phyloP scores from a whole-genome alignment of 92 coral and sea anemone species.

The Metridium senile region DNA sequence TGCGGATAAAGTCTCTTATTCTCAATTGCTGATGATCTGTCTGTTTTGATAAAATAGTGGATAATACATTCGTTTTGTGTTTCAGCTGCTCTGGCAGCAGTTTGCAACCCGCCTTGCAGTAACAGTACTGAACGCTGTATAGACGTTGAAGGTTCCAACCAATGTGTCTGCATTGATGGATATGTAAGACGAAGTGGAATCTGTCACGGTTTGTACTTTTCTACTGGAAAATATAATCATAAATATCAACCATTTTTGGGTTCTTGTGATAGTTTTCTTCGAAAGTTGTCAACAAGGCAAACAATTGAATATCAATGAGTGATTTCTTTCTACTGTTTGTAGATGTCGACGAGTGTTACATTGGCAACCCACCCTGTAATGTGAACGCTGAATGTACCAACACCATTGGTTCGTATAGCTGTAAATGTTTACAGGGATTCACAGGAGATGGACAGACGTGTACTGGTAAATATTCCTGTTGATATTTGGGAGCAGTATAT shows the following conservation, averaged over 20 bases:
- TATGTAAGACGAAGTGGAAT: conserved; percentile 12
- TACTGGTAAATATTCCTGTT: not conserved
- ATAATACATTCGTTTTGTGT: not conserved
- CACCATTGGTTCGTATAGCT: conserved; percentile 64
- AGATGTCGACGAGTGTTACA: conserved; percentile 64
- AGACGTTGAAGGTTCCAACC: conserved; percentile 15
- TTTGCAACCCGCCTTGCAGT: conserved; percentile 30
- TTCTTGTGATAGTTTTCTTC: too few species aligned
- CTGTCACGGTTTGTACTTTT: conserved; percentile 17
- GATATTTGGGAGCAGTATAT: too few species aligned
- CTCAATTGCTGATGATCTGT: too few species aligned
- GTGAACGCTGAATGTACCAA: conserved; percentile 69
- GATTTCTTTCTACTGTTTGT: not conserved
- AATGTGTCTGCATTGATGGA: conserved; percentile 34
- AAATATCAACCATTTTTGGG: too few species aligned
- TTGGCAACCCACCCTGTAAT: conserved; percentile 28
- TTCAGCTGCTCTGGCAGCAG: not conserved
- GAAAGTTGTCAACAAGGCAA: too few species aligned
- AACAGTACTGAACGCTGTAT: conserved; percentile 21
- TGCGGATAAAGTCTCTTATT: too few species aligned
- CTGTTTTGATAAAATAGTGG: too few species aligned
- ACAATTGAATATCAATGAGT: too few species aligned
- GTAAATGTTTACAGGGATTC: conserved; percentile 64
- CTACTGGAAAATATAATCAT: too few species aligned
- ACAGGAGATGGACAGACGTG: not conserved